Base-by-base conservation (phyloP, 1,140 invertebrate species). In the Pogonus chalceus region DNA sequence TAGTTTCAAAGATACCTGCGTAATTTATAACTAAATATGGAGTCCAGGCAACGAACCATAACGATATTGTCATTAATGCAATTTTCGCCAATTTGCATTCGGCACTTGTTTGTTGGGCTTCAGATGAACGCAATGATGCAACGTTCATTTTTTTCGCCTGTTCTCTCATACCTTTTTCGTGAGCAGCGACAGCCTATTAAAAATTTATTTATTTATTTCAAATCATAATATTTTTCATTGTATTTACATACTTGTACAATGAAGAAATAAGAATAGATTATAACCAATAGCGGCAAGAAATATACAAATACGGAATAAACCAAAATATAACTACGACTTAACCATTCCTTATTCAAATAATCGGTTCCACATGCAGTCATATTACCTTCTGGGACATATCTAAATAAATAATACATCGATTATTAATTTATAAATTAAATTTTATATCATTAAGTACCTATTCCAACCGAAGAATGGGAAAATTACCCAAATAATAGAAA, bases 91-190 rank as follows among this genome's bases (percentile, higher is more conserved):
- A 65, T 75, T 87, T 86, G 60, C 78, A 80, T 73, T 88, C 85
- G 14, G 85, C 81, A 60, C 82, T 85, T 48, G 80, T 77, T 54
- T 77, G 76, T 20, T 78, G 72, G 58, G 78, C 75, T 59, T 87
- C 84, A 21, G 79, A 75, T 10, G 84, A 83, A 64, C 86, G 69
- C 49, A 89, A 70, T 1, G 85, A 88, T 49, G 85, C 80, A 9
- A 90, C 86, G 63, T 89, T 89, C 86, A 89, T 90, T 69, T 88
- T 89, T 69, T 88, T 88, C 1, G 86, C 87, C 70, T 89, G 86
- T 65, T 88, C 85, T 51, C 83, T 70, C 84, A 92, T 89, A 35
- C 78, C 75, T 68, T 84, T 84, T 65, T 91, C 88, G 63, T 92
- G 88, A 53, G 82, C 81, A 20, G 81, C 76, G 18, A 91, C 87